A percentile compares a stretch with the other conserved stretches of the same genome.
Conservation (phyloP, 2,888 invertebrate genomes). For the Aricia artaxerxes region DNA sequence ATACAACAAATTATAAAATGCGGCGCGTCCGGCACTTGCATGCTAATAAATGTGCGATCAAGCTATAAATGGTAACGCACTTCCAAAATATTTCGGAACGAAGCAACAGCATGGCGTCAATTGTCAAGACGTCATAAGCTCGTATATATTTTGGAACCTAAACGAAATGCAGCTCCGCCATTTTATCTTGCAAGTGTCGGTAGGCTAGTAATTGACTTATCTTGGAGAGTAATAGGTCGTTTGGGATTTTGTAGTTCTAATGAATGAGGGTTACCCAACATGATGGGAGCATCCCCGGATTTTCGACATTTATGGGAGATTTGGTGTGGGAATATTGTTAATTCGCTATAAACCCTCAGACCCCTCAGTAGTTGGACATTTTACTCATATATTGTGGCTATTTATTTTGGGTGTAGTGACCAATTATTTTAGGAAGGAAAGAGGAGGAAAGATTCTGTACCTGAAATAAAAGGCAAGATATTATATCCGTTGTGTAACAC, state of each 20-base stretch:
- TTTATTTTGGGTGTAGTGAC: background rate
- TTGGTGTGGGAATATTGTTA: constrained; percentile 8
- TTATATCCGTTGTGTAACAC: too few species aligned
- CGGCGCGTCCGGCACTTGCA: too few species aligned
- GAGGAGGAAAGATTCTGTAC: too few species aligned
- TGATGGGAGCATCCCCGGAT: background rate
- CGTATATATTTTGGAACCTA: background rate
- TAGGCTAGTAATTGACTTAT: constrained; percentile 23
- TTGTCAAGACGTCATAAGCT: background rate
- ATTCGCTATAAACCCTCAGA: background rate
- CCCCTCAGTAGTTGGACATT: background rate
- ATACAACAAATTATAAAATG: too few species aligned
- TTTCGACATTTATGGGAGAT: background rate
- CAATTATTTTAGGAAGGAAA: too few species aligned
- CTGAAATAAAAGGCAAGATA: too few species aligned
- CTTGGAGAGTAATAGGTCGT: constrained; percentile 17
- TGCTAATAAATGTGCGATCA: too few species aligned
- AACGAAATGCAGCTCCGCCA: constrained; percentile 55
- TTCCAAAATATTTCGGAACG: too few species aligned
- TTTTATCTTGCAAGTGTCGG: constrained; percentile 19
- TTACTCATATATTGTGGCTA: background rate
- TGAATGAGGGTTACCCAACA: background rate
- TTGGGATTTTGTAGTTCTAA: background rate
- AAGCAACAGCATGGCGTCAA: background rate
- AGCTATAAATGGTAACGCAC: too few species aligned